These are phyloP conservation scores for Coluber constrictor DNA, from an alignment of 2,797 vertebrate species.

Conservation along the genomic window DNA sequence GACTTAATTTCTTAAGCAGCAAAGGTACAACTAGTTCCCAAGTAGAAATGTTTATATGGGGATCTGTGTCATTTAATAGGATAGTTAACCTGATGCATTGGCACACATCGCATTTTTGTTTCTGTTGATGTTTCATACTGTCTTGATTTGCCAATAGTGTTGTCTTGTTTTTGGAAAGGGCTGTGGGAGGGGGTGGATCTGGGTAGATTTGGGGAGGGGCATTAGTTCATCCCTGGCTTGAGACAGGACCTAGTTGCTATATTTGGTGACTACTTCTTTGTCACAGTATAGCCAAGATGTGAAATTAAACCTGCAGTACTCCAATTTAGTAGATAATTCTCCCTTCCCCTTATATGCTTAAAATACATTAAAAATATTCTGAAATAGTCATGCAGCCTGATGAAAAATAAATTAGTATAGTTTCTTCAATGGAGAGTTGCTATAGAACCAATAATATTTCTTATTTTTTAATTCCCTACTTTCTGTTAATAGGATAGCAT, in stretches of 20 bases:
- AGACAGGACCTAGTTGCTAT: conserved; percentile 60
- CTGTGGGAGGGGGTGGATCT: conserved; percentile 35
- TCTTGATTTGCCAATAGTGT: conserved; percentile 67
- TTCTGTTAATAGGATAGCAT: conserved; percentile 30
- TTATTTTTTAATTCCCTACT: conserved; percentile 52
- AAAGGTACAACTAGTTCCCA: conserved; percentile 35
- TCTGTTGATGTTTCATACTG: conserved; percentile 62
- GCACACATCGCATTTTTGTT: conserved; percentile 43
- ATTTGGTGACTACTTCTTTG: conserved; percentile 62
- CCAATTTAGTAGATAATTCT: conserved; percentile 68
- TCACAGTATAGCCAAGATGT: conserved; percentile 72
- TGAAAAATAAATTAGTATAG: conserved; percentile 43
- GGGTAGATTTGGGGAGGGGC: conserved; percentile 59
- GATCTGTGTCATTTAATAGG: not conserved
- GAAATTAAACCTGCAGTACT: conserved; percentile 69
- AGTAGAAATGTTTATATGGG: conserved; percentile 10
- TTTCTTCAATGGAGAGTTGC: conserved; percentile 55
- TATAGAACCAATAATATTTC: conserved; percentile 50
- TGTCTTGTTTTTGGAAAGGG: conserved; percentile 59
- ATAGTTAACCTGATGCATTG: not conserved
- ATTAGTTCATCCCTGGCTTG: conserved; percentile 67
- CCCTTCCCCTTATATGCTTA: conserved; percentile 50
- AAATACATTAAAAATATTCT: conserved; percentile 27
- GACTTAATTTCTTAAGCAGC: not conserved
- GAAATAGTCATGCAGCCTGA: conserved; percentile 44